Percentiles rank a stretch among this genome's conserved stretches.
phyloP scores from a whole-genome alignment of 37 sponge, comb jelly and placozoan genomes.

The Cliona cf. orientalis region DNA sequence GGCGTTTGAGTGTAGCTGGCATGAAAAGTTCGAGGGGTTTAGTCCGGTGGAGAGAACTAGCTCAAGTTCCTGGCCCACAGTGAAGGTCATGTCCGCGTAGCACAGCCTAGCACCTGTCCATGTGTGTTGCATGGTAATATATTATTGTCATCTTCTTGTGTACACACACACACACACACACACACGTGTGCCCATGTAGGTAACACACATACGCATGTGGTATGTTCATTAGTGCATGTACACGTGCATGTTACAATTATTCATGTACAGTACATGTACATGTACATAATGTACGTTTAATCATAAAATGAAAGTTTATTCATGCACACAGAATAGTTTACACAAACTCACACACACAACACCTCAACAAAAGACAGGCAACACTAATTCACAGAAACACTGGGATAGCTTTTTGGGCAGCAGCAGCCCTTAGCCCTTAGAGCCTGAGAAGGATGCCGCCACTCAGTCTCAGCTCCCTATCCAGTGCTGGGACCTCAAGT shows the following conservation, averaged over 20 bases:
- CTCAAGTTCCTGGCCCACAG: not conserved
- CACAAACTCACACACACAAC: constrained; percentile 13
- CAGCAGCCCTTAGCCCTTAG: not conserved
- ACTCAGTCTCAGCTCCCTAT: too few relatives aligned
- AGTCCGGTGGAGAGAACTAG: not conserved
- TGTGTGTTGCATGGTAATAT: not conserved
- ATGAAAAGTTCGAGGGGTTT: not conserved
- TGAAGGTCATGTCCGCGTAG: not conserved
- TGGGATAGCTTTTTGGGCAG: not conserved
- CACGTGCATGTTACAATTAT: not conserved
- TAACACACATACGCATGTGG: not conserved
- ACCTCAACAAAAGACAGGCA: constrained; percentile 20
- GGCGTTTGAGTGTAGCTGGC: not conserved
- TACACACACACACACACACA: not conserved
- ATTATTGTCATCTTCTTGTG: not conserved
- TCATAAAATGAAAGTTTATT: too few relatives aligned
- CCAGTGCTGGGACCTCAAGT: too few relatives aligned
- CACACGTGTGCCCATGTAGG: not conserved
- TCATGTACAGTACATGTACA: not conserved
- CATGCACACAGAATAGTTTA: not conserved
- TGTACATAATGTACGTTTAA: constrained; percentile 19
- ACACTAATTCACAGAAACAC: constrained; percentile 39
- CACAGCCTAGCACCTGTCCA: not conserved
- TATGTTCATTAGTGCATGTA: constrained; percentile 8
- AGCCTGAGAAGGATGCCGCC: too few relatives aligned